Base-by-base conservation (phyloP, 2,888 invertebrate genomes). In the Entomobrya proxima region DNA sequence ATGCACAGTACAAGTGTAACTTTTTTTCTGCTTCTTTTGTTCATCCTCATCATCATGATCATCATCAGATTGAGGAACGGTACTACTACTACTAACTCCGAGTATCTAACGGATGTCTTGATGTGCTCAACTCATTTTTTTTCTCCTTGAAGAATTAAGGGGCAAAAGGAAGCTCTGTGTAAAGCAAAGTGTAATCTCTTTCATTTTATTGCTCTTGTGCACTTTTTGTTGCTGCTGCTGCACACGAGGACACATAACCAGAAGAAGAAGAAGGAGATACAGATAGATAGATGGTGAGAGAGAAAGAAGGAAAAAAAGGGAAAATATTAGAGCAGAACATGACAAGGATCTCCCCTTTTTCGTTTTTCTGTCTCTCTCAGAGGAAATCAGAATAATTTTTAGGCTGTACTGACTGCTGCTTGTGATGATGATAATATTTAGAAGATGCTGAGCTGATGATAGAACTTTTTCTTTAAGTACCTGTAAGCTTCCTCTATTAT, bases 321-420 rank as follows among this genome's bases (percentile, higher is more conserved):
- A 87, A 84, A 86, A 86, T 84, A 84, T 83, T 83, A 86, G 87
- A 87, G 82, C 82, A 82, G 86, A 86, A 88, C 85, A 79, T 85
- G 85, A 85, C 85, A 80, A 80, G 80, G 79, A 85, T 85, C 85
- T 85, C 75, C 72, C 30, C 74, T 61, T 76, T 67, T 76, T 78
- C 30, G 67, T 50, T 79, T 76, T 75, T 40, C 37, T 83, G 83
- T 77, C 32, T 85, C 47, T 74, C 77, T 85, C 77, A 79, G 74
- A 85, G 85, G 79, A 78, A 85, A 85, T 85, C 85, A 85, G 79
- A 85, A 74, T 74, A 74, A 79, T 40, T 85, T 74, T 77, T 35
- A 77, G 40, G 77, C 18, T 79, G n/a, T n/a, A n/a, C n/a, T n/a
- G n/a, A n/a, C n/a, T n/a, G 72, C 24, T 72, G 15, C 35, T 40